A percentile compares a stretch with the other conserved stretches of the same genome.
These are phyloP conservation scores for Eretmocerus hayati DNA, from an alignment of 2,888 invertebrate species.

Conservation along the genomic window DNA sequence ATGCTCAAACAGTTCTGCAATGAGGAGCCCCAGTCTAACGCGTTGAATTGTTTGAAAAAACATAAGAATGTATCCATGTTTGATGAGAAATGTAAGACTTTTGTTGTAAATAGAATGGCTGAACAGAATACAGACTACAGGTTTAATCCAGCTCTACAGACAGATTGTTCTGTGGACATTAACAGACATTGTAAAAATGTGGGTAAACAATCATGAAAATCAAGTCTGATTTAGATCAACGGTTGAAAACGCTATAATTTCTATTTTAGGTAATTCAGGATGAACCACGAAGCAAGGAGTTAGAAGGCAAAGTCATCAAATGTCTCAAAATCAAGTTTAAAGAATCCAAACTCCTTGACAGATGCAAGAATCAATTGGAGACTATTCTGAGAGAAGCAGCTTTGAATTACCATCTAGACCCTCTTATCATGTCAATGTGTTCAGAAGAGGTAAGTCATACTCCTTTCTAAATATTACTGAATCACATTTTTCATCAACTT, in stretches of 20 bases:
- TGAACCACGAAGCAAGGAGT: constrained; percentile 56
- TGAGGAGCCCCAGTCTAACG: constrained; percentile 56
- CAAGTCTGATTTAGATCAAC: neutral
- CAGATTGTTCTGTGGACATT: constrained; percentile 76
- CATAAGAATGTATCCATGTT: constrained; percentile 72
- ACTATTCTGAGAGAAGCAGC: constrained; percentile 81
- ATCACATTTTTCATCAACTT: too few relatives aligned
- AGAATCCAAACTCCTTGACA: constrained; percentile 62
- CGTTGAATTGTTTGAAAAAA: constrained; percentile 72
- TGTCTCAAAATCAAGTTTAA: constrained; percentile 79
- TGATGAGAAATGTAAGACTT: constrained; percentile 73
- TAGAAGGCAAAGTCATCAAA: constrained; percentile 76
- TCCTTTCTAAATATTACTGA: neutral
- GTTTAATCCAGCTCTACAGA: constrained; percentile 77
- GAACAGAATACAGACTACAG: constrained; percentile 87
- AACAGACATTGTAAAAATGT: constrained; percentile 61
- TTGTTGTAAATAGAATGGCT: constrained; percentile 82
- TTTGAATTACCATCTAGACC: constrained; percentile 84
- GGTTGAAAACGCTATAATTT: neutral
- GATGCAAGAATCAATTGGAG: constrained; percentile 77
- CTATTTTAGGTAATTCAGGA: constrained; percentile 29
- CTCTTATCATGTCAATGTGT: constrained; percentile 76
- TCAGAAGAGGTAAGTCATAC: constrained; percentile 51
- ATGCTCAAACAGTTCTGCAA: constrained; percentile 83
- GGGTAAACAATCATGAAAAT: constrained; percentile 34